phyloP scores from a whole-genome alignment of 2,888 invertebrate genomes.

The Polyploca ridens region DNA sequence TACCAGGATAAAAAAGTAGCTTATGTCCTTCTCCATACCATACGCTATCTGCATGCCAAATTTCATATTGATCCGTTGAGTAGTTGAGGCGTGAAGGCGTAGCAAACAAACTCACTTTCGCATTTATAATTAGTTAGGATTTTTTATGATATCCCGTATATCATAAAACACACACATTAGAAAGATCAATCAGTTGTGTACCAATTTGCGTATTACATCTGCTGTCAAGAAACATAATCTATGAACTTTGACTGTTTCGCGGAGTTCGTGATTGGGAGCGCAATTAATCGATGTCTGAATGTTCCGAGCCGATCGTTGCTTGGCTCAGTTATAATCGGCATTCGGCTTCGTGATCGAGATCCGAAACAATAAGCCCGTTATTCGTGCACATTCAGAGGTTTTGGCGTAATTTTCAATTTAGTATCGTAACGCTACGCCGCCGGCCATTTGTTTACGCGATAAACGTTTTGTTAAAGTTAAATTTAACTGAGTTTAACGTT shows the following conservation, averaged over 20 bases:
- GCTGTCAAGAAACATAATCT: not conserved
- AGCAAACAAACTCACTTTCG: no score
- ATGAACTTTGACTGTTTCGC: conserved; percentile 36
- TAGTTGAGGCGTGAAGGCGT: no score
- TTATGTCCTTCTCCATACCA: no score
- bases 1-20: no score
- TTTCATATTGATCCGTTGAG: no score
- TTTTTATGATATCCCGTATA: no score
- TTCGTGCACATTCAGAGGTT: conserved; percentile 50
- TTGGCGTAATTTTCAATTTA: conserved; percentile 50
- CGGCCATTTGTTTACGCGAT: conserved; percentile 26
- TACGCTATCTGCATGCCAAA: no score
- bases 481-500: not conserved
- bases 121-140: no score
- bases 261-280: conserved; percentile 52
- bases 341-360: conserved; percentile 55
- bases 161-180: no score
- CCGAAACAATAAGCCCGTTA: conserved; percentile 54
- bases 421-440: conserved; percentile 29
- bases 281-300: conserved; percentile 52
- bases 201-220: not conserved
- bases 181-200: not conserved
- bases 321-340: conserved; percentile 54
- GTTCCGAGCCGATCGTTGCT: conserved; percentile 40
- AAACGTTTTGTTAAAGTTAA: conserved; percentile 9